Evolutionary conservation across 1,140 invertebrate species (phyloP).

Genomic region (Stegodyphus mimosarum): DNA sequence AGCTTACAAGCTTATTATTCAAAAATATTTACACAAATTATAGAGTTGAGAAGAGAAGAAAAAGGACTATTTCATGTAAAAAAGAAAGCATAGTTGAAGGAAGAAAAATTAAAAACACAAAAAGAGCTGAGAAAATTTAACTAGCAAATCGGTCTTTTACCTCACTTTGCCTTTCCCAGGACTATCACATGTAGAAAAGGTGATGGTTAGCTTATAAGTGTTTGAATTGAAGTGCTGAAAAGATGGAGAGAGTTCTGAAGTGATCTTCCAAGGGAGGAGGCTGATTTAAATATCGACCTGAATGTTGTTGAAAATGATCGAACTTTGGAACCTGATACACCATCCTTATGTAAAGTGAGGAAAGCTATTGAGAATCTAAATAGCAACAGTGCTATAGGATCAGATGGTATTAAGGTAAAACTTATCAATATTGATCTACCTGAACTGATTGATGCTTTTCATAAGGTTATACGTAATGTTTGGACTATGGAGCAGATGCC

Average conservation of each 20-base stretch:
- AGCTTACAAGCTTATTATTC: neutral
- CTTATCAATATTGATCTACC: neutral
- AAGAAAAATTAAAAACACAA: neutral
- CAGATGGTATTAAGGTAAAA: neutral
- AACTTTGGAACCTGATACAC: neutral
- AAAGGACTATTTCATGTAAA: neutral
- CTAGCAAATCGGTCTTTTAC: neutral
- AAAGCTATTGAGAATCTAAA: constrained; percentile 5
- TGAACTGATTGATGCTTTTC: neutral
- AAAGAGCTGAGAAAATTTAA: neutral
- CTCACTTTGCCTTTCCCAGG: neutral
- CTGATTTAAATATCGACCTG: neutral
- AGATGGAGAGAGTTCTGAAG: neutral
- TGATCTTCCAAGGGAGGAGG: neutral
- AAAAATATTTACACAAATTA: neutral
- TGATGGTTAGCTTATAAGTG: neutral
- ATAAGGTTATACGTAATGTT: neutral
- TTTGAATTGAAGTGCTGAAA: neutral
- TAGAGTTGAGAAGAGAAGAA: neutral
- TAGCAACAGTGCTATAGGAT: neutral
- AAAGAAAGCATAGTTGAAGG: neutral
- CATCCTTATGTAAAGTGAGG: neutral
- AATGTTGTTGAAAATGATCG: neutral
- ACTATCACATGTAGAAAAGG: neutral
- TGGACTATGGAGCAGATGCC: neutral